Base-by-base conservation (phyloP, 2,888 invertebrate species). In the Busseola fusca region DNA sequence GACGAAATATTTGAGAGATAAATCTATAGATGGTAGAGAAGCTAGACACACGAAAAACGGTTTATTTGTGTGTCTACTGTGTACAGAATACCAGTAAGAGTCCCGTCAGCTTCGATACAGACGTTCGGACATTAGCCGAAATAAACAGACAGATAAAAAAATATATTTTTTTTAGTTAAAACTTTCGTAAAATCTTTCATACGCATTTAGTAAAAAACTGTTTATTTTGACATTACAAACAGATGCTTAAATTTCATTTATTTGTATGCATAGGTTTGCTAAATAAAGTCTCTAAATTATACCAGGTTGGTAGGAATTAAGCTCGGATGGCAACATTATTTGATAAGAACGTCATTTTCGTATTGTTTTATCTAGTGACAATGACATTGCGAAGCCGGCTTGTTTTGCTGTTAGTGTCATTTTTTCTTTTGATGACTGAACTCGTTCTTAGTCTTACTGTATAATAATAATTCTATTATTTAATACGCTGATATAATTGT, bases 341-440 rank as follows among this genome's bases (percentile, higher is more conserved):
- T 58, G 56, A 65, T 65, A 62, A 62, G 18, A 69, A 64, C 40
- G 56, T 66, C 25, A 34, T 7, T 40, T 30, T 57, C 0, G 0
- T 18, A 2, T 27, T 34, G n/a, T 4, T 25, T n/a, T n/a, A n/a
- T n/a, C n/a, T n/a, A n/a, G 42, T 64, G 72, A 52, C 52, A 64
- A n/a, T 59, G 30, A 42, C 70, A 59, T 21, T 56, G 1, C 12
- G n/a, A 30, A 58, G 37, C 70, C 69, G 69, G 27, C 25, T n/a
- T 69, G 3, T 74, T 68, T 74, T 34, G 3, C 30, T 54, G 78
- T 77, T 78, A 76, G 76, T 72, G 77, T 77, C 56, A 57, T 21
- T 63, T 18, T 14, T 14, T 4, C 25, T 4, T 0, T 65, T 18
- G 9, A 6, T 1, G 0, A 1, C 10, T 0, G 1, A 37, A 14